A percentile compares a stretch with the other conserved stretches of the same genome.
Conservation (phyloP, 2,797 vertebrate genomes). For the Esox masquinongy region DNA sequence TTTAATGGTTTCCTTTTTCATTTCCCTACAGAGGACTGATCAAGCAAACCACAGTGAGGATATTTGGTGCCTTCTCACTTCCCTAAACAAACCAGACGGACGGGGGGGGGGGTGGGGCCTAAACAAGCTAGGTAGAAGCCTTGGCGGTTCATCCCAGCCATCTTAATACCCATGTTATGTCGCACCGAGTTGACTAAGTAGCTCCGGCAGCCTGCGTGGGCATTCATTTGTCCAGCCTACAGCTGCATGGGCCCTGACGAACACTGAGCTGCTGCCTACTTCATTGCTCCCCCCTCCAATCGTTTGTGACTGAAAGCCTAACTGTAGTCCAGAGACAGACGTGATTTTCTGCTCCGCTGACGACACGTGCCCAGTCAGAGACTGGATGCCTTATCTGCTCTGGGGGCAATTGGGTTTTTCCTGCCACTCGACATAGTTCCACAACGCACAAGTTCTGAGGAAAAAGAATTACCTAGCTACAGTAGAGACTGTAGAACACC, state of each 20-base stretch:
- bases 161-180: background rate
- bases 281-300: too few relatives aligned
- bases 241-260: background rate
- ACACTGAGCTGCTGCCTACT: too few relatives aligned
- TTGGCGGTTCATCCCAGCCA: too few relatives aligned
- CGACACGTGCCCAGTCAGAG: constrained; percentile 17
- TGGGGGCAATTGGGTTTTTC: constrained; percentile 25
- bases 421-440: constrained; percentile 5
- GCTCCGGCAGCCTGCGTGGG: background rate
- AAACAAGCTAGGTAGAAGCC: background rate
- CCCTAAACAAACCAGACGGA: too few relatives aligned
- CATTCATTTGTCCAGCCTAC: background rate
- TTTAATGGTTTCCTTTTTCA: too few relatives aligned
- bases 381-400: constrained; percentile 21
- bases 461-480: background rate
- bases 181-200: background rate
- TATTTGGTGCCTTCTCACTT: too few relatives aligned
- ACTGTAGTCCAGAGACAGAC: background rate
- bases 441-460: constrained; percentile 18
- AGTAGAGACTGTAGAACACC: background rate
- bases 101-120: too few relatives aligned
- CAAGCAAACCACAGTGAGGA: too few relatives aligned
- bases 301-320: background rate
- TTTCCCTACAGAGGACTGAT: too few relatives aligned
- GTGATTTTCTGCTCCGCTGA: constrained; percentile 5